A percentile compares a stretch with the other conserved stretches of the same genome.
Evolutionary conservation across 2,888 invertebrate genomes (phyloP).

Genomic region (Molorchus minor): DNA sequence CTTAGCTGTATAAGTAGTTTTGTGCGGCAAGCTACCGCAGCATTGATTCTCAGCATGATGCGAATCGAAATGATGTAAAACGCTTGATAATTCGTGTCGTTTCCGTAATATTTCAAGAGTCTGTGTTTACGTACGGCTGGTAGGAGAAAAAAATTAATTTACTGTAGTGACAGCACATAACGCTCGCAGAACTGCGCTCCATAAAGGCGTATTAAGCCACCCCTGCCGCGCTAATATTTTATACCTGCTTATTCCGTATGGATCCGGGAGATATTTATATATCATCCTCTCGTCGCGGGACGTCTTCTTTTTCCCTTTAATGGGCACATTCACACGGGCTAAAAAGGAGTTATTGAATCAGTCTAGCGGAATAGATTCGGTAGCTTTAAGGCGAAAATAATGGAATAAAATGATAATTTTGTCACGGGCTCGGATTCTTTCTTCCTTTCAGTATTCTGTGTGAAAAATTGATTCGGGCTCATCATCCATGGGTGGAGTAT

Average conservation of each 20-base stretch:
- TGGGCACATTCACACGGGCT: not conserved
- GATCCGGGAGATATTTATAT: not conserved
- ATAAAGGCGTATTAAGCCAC: conserved; percentile 12
- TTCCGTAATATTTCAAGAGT: not conserved
- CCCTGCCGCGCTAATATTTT: conserved; percentile 8
- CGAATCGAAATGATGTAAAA: not conserved
- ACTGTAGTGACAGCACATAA: conserved; percentile 7
- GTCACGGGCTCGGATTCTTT: no score
- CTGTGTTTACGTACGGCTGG: not conserved
- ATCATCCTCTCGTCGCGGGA: conserved; percentile 6
- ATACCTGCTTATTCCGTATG: not conserved
- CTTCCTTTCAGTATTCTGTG: no score
- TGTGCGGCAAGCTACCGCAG: no score
- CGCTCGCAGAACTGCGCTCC: conserved; percentile 3
- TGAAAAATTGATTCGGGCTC: no score
- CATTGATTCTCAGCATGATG: conserved; percentile 4
- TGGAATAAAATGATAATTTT: not conserved
- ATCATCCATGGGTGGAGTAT: no score
- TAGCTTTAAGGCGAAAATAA: not conserved
- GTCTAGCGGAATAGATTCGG: not conserved
- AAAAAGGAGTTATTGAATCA: not conserved
- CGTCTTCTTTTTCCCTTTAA: conserved; percentile 6
- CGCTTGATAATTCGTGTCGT: conserved; percentile 11
- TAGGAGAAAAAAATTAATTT: conserved; percentile 4
- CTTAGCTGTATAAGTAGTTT: no score